Evolutionary conservation across 2,113 vertebrate species (phyloP).

Genomic region (Sceloporus tristichus): DNA sequence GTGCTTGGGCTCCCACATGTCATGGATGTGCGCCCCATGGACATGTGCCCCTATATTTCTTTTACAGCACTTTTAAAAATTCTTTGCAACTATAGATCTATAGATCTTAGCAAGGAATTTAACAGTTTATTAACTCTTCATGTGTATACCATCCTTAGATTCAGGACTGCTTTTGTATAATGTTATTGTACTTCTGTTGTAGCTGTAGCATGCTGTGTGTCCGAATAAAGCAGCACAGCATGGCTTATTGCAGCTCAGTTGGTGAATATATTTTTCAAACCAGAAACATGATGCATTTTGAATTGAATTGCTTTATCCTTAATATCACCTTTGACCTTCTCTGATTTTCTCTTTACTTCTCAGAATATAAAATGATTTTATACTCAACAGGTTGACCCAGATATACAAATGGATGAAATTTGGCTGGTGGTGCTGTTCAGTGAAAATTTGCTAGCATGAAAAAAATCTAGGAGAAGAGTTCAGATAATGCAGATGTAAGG

Average conservation of each 20-base stretch:
- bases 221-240: not conserved
- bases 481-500: not conserved
- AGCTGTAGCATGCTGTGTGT: not conserved
- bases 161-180: conserved; percentile 1
- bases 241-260: not conserved
- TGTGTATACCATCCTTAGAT: not conserved
- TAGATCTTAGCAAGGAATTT: conserved; percentile 1
- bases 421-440: not conserved
- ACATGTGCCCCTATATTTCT: not conserved
- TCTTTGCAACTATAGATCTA: conserved; percentile 18
- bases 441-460: not conserved
- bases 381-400: not conserved
- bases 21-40: too few relatives aligned
- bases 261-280: conserved; percentile 2
- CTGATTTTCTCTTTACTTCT: not conserved
- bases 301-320: not conserved
- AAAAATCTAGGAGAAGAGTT: not conserved
- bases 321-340: not conserved
- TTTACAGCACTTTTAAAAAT: not conserved
- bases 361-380: not conserved
- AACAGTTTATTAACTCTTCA: not conserved
- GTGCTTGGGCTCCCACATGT: too few relatives aligned
- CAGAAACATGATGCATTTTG: not conserved
- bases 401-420: not conserved
- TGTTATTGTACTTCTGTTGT: not conserved